Base-by-base conservation (phyloP, 2,888 invertebrate genomes). In the Agrypnus murinus region DNA sequence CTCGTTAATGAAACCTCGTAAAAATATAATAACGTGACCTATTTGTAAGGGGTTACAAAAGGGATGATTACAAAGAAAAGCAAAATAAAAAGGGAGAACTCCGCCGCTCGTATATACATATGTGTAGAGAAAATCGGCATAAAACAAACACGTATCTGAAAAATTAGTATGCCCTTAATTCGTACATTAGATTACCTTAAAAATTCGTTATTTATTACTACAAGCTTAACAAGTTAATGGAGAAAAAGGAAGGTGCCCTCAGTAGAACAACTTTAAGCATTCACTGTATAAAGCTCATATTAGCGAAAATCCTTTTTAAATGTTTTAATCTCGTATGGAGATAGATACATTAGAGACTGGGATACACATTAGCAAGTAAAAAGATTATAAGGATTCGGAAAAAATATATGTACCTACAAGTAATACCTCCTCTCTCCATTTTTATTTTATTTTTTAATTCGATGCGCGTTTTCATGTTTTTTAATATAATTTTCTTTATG, bases 141-240 rank as follows among this genome's bases (percentile, higher is more conserved):
- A 68, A 74, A 65, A 73, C 67, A 71, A 72, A 73, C 68, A 75
- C 75, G 75, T 79, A 81, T 81, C 80, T 79, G 82, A 82, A 82
- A 82, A 82, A 81, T 82, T 81, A 80, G 79, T 79, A 80, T 75
- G 78, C 80, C 82, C 82, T 82, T 82, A 83, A 81, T 82, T 80
- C 79, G 78, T 79, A 81, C 82, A 83, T 81, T 82, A 82, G 81
- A 79, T 82, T 81, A 83, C 83, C 82, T 83, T 83, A 82, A 83
- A 73, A 84, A 83, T 83, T 80, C 81, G 81, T 81, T 82, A 84
- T 84, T 84, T 83, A 83, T 83, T 80, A 81, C 80, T 72, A 73
- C 72, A 71, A 77, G 79, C 79, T 81, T 80, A 81, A 79, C 78
- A 74, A 78, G 79, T 79, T 80, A 80, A 80, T 81, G 80, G 79